These are phyloP conservation scores for Aplodontia rufa DNA, from an alignment of 2,113 vertebrate genomes.

Conservation along the genomic window DNA sequence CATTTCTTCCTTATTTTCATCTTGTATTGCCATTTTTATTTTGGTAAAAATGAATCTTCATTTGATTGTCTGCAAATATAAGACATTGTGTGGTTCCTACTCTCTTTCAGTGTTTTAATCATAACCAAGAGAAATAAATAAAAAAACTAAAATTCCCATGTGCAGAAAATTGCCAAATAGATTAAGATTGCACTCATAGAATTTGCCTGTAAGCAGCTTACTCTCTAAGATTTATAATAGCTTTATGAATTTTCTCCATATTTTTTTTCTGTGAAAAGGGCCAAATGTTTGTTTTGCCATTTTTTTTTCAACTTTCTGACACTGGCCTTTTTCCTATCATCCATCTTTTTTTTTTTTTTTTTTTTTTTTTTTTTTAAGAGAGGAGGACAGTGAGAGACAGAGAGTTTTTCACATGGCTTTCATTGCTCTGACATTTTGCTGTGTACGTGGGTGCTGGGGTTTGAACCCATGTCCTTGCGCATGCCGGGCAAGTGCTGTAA, in stretches of 20 bases:
- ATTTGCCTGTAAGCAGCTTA: background rate
- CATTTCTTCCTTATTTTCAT: background rate
- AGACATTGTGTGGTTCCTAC: background rate
- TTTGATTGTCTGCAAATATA: background rate
- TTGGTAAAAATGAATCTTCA: background rate
- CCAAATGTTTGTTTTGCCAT: background rate
- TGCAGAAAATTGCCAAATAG: background rate
- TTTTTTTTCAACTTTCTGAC: background rate
- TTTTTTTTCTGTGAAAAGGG: background rate
- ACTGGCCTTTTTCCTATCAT: background rate
- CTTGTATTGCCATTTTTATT: background rate
- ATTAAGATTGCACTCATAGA: background rate
- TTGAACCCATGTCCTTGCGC: too few species aligned
- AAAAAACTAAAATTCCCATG: background rate
- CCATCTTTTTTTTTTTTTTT: too few species aligned
- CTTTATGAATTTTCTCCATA: background rate
- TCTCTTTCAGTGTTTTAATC: background rate
- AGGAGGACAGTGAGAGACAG: too few species aligned
- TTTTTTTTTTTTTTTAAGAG: too few species aligned
- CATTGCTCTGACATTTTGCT: too few species aligned
- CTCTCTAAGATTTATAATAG: constrained; percentile 1
- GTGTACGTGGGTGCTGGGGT: too few species aligned
- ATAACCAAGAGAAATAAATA: background rate
- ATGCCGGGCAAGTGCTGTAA: too few species aligned
- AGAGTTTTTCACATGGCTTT: too few species aligned